Evolutionary conservation across 2,888 invertebrate species (phyloP).

Genomic region (Caenorhabditis panamensis): DNA sequence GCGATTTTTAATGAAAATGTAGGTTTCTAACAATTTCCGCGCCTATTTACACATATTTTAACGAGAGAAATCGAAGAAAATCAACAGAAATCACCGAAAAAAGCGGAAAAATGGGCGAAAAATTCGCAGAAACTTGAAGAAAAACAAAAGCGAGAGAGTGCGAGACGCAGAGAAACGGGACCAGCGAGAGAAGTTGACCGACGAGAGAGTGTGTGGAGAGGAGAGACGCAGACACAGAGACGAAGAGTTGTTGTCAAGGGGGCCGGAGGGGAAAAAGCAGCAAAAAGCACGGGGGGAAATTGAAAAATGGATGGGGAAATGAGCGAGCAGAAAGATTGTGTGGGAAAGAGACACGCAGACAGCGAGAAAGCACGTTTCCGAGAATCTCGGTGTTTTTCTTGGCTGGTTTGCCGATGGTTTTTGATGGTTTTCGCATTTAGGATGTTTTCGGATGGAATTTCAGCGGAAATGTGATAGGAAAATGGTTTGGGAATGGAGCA

Average conservation of each 20-base stretch:
- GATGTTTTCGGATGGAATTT: too few relatives aligned
- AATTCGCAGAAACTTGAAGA: too few relatives aligned
- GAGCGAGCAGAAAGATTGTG: neutral
- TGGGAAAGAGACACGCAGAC: neutral
- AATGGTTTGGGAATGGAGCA: too few relatives aligned
- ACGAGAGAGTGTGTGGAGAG: neutral
- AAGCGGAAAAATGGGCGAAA: too few relatives aligned
- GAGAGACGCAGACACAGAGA: neutral
- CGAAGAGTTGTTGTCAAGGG: neutral
- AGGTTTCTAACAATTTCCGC: too few relatives aligned
- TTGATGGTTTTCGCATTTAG: neutral
- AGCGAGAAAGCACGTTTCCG: neutral
- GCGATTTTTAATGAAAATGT: too few relatives aligned
- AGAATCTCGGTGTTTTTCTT: neutral
- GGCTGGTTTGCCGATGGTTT: neutral
- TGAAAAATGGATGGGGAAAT: neutral
- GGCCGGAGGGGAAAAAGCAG: neutral
- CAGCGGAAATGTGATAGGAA: too few relatives aligned
- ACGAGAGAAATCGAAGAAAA: too few relatives aligned
- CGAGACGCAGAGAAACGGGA: slow-evolving; percentile 23
- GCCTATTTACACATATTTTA: too few relatives aligned
- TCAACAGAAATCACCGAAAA: too few relatives aligned
- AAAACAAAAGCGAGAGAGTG: slow-evolving; percentile 1
- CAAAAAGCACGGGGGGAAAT: neutral
- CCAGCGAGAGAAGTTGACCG: neutral